Evolutionary conservation across 2,113 vertebrate genomes (phyloP).

Genomic region (Abramis brama): DNA sequence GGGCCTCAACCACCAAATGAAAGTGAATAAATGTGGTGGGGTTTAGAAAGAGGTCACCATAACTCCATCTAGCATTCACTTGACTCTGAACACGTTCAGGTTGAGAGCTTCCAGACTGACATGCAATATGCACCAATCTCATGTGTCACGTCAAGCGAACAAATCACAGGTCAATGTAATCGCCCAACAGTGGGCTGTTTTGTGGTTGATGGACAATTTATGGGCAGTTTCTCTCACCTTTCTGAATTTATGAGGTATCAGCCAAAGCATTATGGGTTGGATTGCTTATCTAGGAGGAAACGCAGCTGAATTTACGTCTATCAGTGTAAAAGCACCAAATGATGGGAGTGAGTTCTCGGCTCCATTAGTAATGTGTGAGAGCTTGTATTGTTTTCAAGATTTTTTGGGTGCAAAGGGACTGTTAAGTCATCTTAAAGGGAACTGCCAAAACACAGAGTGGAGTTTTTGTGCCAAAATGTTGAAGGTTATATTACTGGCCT

Average conservation of each 20-base stretch:
- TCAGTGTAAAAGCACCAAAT: slow-evolving; percentile 1
- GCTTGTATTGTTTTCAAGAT: slow-evolving; percentile 4
- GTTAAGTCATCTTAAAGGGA: slow-evolving; percentile 41
- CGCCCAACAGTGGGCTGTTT: neutral
- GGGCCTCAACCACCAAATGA: neutral
- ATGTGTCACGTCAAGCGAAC: neutral
- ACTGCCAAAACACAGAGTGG: slow-evolving; percentile 1
- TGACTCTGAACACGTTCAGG: slow-evolving; percentile 21
- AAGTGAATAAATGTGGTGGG: slow-evolving; percentile 31
- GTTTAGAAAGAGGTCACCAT: slow-evolving; percentile 40
- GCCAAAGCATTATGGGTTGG: slow-evolving; percentile 63
- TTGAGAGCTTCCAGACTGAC: slow-evolving; percentile 16
- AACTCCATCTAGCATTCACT: slow-evolving; percentile 18
- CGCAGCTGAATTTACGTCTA: slow-evolving; percentile 17
- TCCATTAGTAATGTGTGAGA: neutral
- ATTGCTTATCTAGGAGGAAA: slow-evolving; percentile 36
- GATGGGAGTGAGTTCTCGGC: neutral
- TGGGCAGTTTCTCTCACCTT: slow-evolving; percentile 36
- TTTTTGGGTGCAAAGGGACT: slow-evolving; percentile 35
- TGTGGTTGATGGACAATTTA: slow-evolving; percentile 49
- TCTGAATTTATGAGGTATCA: slow-evolving; percentile 66
- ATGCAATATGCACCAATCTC: slow-evolving; percentile 8
- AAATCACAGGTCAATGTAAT: slow-evolving; percentile 13
- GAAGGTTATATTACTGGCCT: slow-evolving; percentile 59
- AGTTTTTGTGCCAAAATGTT: slow-evolving; percentile 22